phyloP scores from a whole-genome alignment of 2,797 vertebrate genomes.

The Malurus splendens region DNA sequence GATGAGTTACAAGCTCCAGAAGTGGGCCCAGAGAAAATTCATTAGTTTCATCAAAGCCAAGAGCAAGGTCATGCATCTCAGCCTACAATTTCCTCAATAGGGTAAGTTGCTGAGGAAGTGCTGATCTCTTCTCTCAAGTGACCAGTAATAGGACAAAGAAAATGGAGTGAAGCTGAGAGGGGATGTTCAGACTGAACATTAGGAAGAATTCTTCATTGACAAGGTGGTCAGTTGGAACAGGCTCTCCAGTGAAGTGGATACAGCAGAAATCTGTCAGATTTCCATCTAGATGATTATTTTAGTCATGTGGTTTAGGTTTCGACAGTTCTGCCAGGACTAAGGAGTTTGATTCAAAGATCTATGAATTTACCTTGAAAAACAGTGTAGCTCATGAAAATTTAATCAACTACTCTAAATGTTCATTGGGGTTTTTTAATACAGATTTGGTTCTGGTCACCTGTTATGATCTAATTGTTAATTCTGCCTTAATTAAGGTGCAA shows the following conservation, averaged over 20 bases:
- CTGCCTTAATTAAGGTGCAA: too few species aligned
- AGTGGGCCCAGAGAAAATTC: too few species aligned
- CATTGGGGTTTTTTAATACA: not conserved
- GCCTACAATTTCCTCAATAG: not conserved
- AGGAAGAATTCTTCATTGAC: not conserved
- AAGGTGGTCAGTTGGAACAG: rapidly evolving
- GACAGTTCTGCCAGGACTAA: rapidly evolving
- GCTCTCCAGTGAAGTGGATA: not conserved
- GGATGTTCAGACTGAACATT: not conserved
- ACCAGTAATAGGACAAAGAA: not conserved
- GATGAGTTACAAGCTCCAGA: not conserved
- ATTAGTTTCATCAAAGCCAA: not conserved
- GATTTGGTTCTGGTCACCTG: not conserved
- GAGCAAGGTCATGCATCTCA: not conserved
- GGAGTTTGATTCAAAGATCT: not conserved
- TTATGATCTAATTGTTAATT: too few species aligned
- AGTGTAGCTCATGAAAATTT: not conserved
- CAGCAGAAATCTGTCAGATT: not conserved
- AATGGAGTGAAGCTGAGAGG: not conserved
- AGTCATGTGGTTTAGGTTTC: not conserved
- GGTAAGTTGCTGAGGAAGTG: rapidly evolving
- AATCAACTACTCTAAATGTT: not conserved
- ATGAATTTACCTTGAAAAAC: not conserved
- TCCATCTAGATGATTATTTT: rapidly evolving
- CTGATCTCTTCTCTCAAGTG: not conserved